These are phyloP conservation scores for Eupsilia transversa DNA, from an alignment of 2,888 invertebrate genomes.

Conservation along the genomic window DNA sequence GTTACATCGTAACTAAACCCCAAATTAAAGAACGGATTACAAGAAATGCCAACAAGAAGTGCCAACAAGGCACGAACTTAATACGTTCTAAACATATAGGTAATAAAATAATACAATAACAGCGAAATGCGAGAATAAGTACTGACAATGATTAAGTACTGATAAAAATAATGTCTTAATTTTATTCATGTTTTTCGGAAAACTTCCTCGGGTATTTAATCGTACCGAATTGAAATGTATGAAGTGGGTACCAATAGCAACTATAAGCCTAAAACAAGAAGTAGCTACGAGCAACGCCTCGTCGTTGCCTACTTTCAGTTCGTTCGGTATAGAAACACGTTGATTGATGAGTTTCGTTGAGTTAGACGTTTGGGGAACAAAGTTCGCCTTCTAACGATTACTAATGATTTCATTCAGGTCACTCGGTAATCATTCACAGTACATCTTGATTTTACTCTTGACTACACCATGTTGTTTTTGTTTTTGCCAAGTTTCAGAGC, in stretches of 20 bases:
- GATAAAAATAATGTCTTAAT: neutral
- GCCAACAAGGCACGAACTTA: neutral
- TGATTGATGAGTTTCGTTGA: slow-evolving; percentile 77
- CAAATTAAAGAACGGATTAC: neutral
- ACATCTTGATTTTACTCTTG: slow-evolving; percentile 59
- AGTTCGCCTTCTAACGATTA: slow-evolving; percentile 80
- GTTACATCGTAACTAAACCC: neutral
- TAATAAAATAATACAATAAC: too few relatives aligned
- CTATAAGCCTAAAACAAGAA: slow-evolving; percentile 51
- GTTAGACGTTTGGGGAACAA: slow-evolving; percentile 73
- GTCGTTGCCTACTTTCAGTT: slow-evolving; percentile 67
- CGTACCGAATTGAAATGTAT: neutral
- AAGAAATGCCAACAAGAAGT: neutral
- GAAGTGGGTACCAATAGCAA: slow-evolving; percentile 12
- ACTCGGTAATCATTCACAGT: slow-evolving; percentile 63
- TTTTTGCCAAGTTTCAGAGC: slow-evolving; percentile 19
- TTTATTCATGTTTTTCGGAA: neutral
- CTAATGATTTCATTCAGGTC: slow-evolving; percentile 78
- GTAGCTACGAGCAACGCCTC: slow-evolving; percentile 39
- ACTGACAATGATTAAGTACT: neutral
- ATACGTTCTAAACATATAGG: too few relatives aligned
- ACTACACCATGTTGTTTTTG: slow-evolving; percentile 48
- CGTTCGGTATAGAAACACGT: slow-evolving; percentile 65
- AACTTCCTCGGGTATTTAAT: neutral
- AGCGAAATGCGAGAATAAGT: neutral